Base-by-base conservation (phyloP, 2,113 vertebrate genomes). In the Crotalus helleri region DNA sequence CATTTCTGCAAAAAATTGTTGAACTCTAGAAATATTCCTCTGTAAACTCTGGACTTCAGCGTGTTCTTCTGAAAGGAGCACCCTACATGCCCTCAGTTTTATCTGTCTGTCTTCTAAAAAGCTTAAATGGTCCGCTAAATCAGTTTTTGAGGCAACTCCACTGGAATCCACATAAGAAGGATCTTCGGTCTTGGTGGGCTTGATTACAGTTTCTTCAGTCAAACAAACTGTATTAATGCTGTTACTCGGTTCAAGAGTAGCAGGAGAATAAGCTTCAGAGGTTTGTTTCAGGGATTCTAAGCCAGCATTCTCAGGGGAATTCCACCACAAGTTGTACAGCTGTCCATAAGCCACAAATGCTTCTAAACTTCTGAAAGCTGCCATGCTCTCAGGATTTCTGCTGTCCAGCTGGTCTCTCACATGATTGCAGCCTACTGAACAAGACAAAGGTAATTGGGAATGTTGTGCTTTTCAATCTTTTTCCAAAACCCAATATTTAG, bases 311-410 rank as follows among this genome's bases (percentile, higher is more conserved):
- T 64, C 74, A 57, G 94, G 94, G 54, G 88, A 23, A 12, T 96
- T 97, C 99, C 99, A 99, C 99, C 99, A 99, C 87, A 97, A 87
- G 9, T 98, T 95, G 86, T 99, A 99, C 19, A 99, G 95, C 13
- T 92, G 96, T 21, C 98, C 96, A 5, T 99, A 99, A 53, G 94
- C 95, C 91, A 98, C 94, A 33, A 99, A 98, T 46, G 98, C 98
- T 95, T 98, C 98, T 92, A 99, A 96, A 81, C 98, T 98, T 93
- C 85, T 94, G 89, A 96, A 97, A 7, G 98, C 98, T 0, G 97
- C 97, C 64, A 89, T 93, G 87, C 96, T 96, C 6, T 96, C 91
- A 81, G 95, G 96, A 15, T 97, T 93, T 13, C 53, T 53, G 74
- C 86, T 93, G 87, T 96, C 93, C 92, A 98, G 95, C 33, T 95